Evolutionary conservation across 2,888 invertebrate species (phyloP).

Genomic region (Campoplex capitator): DNA sequence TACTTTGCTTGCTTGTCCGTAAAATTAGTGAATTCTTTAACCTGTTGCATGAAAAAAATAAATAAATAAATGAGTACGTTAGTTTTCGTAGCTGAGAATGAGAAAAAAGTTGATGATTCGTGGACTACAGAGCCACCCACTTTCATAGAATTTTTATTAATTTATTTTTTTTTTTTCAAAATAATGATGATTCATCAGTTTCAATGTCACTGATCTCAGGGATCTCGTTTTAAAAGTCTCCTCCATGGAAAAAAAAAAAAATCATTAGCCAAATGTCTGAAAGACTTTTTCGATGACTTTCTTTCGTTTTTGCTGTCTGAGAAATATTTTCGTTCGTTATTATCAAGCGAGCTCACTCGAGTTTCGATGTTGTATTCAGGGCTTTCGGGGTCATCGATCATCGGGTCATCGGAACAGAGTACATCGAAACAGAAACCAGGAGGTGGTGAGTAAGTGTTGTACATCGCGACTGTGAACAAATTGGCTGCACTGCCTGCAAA

Average conservation of each 20-base stretch:
- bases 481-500: conserved; percentile 87
- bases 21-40: conserved; percentile 86
- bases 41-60: conserved; percentile 73
- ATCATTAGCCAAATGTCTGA: too few relatives aligned
- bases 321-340: too few relatives aligned
- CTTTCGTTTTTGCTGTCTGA: too few relatives aligned
- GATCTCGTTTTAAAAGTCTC: too few relatives aligned
- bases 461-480: conserved; percentile 93
- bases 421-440: conserved; percentile 97
- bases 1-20: conserved; percentile 86
- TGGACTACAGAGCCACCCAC: conserved; percentile 25
- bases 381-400: conserved; percentile 92
- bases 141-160: conserved; percentile 25
- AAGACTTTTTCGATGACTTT: too few relatives aligned
- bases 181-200: too few relatives aligned
- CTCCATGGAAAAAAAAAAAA: too few relatives aligned
- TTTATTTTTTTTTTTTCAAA: too few relatives aligned
- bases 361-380: conserved; percentile 93
- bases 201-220: too few relatives aligned
- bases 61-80: conserved; percentile 35
- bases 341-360: conserved; percentile 86
- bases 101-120: neutral
- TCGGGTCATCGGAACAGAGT: conserved; percentile 93
- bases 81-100: neutral
- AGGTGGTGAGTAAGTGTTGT: conserved; percentile 94